Evolutionary conservation across 2,888 invertebrate species (phyloP).

Genomic region (Axea sp.): DNA sequence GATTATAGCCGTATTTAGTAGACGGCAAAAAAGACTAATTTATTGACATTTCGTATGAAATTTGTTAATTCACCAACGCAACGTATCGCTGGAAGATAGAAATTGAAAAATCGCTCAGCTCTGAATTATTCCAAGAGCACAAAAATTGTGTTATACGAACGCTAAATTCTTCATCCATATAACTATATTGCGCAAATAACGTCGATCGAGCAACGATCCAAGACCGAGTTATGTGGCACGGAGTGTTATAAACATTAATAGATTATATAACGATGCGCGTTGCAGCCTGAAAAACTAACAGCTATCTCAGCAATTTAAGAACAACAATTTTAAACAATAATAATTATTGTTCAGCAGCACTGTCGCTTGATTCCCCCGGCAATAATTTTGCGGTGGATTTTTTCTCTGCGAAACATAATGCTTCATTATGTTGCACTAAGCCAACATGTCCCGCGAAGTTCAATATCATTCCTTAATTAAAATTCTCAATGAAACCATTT

Average conservation of each 20-base stretch:
- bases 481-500: slow-evolving; percentile 46
- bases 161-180: slow-evolving; percentile 10
- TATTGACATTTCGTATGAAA: too few relatives aligned
- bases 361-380: background rate
- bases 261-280: slow-evolving; percentile 39
- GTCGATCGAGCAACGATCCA: slow-evolving; percentile 20
- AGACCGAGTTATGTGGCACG: slow-evolving; percentile 34
- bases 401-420: slow-evolving; percentile 30
- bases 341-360: slow-evolving; percentile 28
- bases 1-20: too few relatives aligned
- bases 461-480: slow-evolving; percentile 52
- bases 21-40: too few relatives aligned
- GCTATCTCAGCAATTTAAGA: slow-evolving; percentile 33
- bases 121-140: background rate
- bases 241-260: slow-evolving; percentile 20
- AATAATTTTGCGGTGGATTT: slow-evolving; percentile 4
- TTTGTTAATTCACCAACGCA: too few relatives aligned
- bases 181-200: slow-evolving; percentile 32
- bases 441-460: slow-evolving; percentile 5
- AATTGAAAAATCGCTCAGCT: too few relatives aligned
- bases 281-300: slow-evolving; percentile 11
- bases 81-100: too few relatives aligned
- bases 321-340: slow-evolving; percentile 19
- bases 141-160: slow-evolving; percentile 4
- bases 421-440: slow-evolving; percentile 36